Evolutionary conservation across 2,113 vertebrate species (phyloP).

Genomic region (Phyllostomus discolor): DNA sequence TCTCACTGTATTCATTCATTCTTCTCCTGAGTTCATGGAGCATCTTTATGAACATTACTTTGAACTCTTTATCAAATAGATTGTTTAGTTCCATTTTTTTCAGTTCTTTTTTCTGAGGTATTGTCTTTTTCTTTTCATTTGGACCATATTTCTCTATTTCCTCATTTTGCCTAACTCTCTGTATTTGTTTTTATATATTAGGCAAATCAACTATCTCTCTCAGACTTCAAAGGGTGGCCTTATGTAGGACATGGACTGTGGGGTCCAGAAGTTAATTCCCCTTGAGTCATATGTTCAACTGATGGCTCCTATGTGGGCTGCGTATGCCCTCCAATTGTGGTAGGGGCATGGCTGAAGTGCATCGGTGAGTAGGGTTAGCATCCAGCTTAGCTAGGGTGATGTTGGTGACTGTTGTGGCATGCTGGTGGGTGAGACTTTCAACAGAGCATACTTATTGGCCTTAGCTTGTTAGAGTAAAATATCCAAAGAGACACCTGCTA

Average conservation of each 20-base stretch:
- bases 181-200: background rate
- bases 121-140: background rate
- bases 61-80: background rate
- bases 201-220: background rate
- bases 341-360: background rate
- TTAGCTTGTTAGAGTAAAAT: background rate
- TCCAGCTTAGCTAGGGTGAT: background rate
- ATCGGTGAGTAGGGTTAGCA: no score
- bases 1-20: background rate
- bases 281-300: background rate
- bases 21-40: background rate
- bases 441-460: background rate
- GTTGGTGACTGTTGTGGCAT: background rate
- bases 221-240: background rate
- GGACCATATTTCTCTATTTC: background rate
- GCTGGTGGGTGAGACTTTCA: background rate
- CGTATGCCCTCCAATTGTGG: background rate
- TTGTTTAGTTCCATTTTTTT: background rate
- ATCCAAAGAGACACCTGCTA: background rate
- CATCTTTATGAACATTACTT: background rate
- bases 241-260: background rate
- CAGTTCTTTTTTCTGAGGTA: background rate
- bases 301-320: background rate
- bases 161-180: background rate
- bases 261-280: background rate